Conservation (phyloP, 35 echinoderm and acorn worm species). For the Nesometra sesokonis region DNA sequence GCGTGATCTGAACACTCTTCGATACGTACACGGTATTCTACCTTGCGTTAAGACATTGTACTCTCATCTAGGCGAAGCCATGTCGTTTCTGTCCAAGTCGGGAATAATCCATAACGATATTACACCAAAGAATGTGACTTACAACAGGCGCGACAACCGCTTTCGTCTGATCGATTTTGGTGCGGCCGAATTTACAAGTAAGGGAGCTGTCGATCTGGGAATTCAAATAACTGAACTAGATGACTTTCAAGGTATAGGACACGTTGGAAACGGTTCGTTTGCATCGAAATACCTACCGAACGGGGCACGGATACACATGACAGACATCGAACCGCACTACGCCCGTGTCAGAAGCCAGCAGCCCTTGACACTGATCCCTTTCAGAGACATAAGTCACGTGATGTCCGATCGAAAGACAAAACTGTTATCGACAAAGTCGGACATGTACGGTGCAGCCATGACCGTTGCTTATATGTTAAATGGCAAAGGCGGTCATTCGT, state of each 20-base stretch:
- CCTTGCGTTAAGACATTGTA: no score
- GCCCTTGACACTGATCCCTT: background rate
- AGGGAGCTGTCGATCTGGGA: background rate
- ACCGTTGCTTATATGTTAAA: background rate
- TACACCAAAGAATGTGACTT: background rate
- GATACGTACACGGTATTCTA: no score
- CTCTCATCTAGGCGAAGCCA: no score
- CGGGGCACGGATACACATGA: background rate
- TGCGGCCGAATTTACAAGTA: background rate
- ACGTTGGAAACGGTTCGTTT: background rate
- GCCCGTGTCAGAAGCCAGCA: background rate
- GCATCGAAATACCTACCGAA: background rate
- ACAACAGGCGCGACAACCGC: background rate
- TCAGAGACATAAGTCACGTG: background rate
- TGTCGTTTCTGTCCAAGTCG: no score
- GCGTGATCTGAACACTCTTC: no score
- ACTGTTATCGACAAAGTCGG: background rate
- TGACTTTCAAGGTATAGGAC: background rate
- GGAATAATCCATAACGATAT: background rate
- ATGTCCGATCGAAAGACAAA: background rate
- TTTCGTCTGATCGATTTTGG: background rate
- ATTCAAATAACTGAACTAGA: background rate
- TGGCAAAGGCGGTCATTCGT: background rate
- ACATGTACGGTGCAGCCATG: background rate
- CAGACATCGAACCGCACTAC: background rate